Conservation (phyloP, 2,888 invertebrate genomes). For the Oxycera nigricornis region DNA sequence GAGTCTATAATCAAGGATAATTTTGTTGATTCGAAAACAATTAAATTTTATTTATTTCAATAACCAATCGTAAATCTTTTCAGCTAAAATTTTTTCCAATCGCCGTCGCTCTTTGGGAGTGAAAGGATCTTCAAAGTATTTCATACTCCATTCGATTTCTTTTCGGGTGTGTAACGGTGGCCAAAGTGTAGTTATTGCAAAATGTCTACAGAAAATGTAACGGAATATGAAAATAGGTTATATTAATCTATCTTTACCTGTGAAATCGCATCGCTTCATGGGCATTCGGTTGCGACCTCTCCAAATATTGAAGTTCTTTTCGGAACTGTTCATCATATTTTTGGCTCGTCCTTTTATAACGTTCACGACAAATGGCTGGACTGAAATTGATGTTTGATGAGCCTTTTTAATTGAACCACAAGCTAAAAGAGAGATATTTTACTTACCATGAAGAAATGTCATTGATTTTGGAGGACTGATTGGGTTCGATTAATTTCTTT, state of each 20-base stretch:
- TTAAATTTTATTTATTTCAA: background rate
- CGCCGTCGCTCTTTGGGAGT: conserved; percentile 59
- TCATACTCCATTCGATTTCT: conserved; percentile 60
- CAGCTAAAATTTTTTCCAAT: conserved; percentile 49
- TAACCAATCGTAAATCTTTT: conserved; percentile 16
- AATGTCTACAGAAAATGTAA: conserved; percentile 52
- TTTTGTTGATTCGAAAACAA: background rate
- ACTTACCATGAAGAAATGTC: too few species aligned
- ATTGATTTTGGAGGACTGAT: too few species aligned
- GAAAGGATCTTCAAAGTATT: conserved; percentile 59
- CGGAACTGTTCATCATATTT: conserved; percentile 59
- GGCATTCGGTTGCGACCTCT: conserved; percentile 61
- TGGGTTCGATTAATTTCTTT: too few species aligned
- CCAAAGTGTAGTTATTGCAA: conserved; percentile 62
- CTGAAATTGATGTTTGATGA: too few species aligned
- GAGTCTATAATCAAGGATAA: too few species aligned
- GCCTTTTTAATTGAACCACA: too few species aligned
- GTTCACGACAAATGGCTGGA: conserved; percentile 38
- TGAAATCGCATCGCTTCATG: conserved; percentile 61
- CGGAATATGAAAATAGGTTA: background rate
- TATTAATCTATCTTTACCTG: conserved; percentile 52
- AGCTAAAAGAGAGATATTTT: too few species aligned
- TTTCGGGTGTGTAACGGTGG: conserved; percentile 60
- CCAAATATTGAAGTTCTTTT: conserved; percentile 59
- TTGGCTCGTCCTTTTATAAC: conserved; percentile 38